Conservation (phyloP, 2,888 invertebrate genomes). For the Petrolisthes manimaculis region DNA sequence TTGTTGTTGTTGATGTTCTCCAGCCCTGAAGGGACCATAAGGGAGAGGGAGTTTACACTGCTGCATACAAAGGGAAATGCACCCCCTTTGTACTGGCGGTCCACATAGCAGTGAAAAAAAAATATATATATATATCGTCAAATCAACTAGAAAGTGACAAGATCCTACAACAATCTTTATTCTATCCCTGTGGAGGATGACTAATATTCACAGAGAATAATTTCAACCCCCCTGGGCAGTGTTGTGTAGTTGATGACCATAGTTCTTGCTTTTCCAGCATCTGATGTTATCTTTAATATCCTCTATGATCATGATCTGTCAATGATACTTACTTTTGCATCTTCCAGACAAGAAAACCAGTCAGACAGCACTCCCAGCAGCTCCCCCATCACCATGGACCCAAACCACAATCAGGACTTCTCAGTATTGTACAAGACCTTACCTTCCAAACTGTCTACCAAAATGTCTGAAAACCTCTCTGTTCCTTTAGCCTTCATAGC, state of each 20-base stretch:
- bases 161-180: too few relatives aligned
- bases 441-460: constrained; percentile 74
- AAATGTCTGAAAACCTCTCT: constrained; percentile 81
- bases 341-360: constrained; percentile 42
- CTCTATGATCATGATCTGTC: not conserved
- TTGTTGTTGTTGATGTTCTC: too few relatives aligned
- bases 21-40: too few relatives aligned
- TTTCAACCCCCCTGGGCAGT: not conserved
- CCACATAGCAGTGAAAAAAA: too few relatives aligned
- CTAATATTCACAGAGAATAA: too few relatives aligned
- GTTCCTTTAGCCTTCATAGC: constrained; percentile 84
- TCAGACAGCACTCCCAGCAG: not conserved
- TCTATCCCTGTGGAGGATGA: too few relatives aligned
- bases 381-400: constrained; percentile 27
- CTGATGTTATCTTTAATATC: not conserved
- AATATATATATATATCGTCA: too few relatives aligned
- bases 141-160: too few relatives aligned
- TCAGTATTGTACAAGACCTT: constrained; percentile 75
- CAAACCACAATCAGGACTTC: constrained; percentile 71
- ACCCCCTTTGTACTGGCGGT: too few relatives aligned
- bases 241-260: not conserved
- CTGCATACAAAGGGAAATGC: too few relatives aligned
- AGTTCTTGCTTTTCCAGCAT: too few relatives aligned
- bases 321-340: not conserved
- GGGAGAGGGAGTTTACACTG: too few relatives aligned